A percentile compares a stretch with the other conserved stretches of the same genome.
phyloP scores from a whole-genome alignment of 2,113 vertebrate genomes.

The Oreamnos americanus region DNA sequence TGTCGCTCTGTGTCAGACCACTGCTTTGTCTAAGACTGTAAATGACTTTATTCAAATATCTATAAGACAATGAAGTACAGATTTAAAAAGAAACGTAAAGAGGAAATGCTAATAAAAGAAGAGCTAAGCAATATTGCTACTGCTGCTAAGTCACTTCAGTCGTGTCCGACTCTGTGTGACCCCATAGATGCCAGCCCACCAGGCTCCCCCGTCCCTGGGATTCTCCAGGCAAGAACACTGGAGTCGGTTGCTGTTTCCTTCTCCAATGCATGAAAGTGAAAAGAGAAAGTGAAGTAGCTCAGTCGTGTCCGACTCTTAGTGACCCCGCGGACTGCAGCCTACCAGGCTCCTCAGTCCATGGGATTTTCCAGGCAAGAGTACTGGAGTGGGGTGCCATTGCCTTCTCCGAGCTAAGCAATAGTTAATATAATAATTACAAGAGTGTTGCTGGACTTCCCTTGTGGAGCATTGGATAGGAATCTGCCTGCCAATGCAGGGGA shows the following conservation, averaged over 20 bases:
- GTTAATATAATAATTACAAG: not conserved
- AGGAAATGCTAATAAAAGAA: not conserved
- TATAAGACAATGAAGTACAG: not conserved
- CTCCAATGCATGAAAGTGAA: too few species aligned
- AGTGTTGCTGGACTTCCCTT: not conserved
- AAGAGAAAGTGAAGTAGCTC: too few species aligned
- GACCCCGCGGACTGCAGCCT: rapidly evolving
- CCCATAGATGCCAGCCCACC: too few species aligned
- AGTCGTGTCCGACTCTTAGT: too few species aligned
- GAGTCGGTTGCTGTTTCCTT: too few species aligned
- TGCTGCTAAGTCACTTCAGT: too few species aligned
- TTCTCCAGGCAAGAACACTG: too few species aligned
- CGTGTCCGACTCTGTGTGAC: rapidly evolving
- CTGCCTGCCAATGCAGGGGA: not conserved
- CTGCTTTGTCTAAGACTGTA: not conserved
- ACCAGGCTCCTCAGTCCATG: too few species aligned
- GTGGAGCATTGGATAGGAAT: not conserved
- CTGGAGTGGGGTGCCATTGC: too few species aligned
- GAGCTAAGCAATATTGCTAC: not conserved
- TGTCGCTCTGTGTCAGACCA: not conserved
- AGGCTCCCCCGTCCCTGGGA: too few species aligned
- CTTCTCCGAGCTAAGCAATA: not conserved
- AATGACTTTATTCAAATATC: not conserved
- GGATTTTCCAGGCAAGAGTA: too few species aligned
- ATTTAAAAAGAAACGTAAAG: not conserved